phyloP scores from a whole-genome alignment of 2,113 vertebrate genomes.

The Gadus macrocephalus region DNA sequence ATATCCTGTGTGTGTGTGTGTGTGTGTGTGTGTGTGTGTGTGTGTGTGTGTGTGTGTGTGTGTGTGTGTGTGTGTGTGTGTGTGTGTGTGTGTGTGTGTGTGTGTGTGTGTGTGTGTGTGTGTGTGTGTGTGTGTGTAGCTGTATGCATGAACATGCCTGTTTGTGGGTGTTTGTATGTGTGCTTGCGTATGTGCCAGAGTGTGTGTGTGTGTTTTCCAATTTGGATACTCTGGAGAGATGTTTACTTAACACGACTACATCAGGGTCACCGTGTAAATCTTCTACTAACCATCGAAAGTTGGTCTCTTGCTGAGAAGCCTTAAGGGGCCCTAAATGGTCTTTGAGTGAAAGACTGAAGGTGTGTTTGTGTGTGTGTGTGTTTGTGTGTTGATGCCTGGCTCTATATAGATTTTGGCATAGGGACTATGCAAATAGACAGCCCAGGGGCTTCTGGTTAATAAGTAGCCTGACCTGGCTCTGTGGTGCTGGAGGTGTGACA shows the following conservation, averaged over 20 bases:
- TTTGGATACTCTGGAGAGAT: slow-evolving; percentile 49
- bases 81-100: slow-evolving; percentile 36
- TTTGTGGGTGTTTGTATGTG: neutral
- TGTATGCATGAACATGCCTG: slow-evolving; percentile 7
- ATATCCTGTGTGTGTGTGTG: slow-evolving; percentile 35
- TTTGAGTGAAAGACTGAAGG: too few relatives aligned
- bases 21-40: neutral
- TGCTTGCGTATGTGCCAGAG: neutral
- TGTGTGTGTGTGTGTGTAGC: slow-evolving; percentile 12
- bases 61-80: slow-evolving; percentile 26
- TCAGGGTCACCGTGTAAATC: too few relatives aligned
- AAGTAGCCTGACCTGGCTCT: slow-evolving; percentile 41
- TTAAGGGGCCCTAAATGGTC: too few relatives aligned
- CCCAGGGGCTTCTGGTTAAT: slow-evolving; percentile 52
- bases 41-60: slow-evolving; percentile 29
- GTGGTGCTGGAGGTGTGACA: slow-evolving; percentile 38
- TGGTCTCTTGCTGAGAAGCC: too few relatives aligned
- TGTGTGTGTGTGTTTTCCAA: slow-evolving; percentile 33
- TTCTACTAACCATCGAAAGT: too few relatives aligned
- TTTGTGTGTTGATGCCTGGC: neutral
- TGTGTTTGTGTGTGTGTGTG: too few relatives aligned
- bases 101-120: slow-evolving; percentile 28
- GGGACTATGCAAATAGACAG: slow-evolving; percentile 43
- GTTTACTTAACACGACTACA: slow-evolving; percentile 48
- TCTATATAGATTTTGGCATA: slow-evolving; percentile 13